Evolutionary conservation across 2,113 vertebrate genomes (phyloP).

Genomic region (Megaceryle torquata): DNA sequence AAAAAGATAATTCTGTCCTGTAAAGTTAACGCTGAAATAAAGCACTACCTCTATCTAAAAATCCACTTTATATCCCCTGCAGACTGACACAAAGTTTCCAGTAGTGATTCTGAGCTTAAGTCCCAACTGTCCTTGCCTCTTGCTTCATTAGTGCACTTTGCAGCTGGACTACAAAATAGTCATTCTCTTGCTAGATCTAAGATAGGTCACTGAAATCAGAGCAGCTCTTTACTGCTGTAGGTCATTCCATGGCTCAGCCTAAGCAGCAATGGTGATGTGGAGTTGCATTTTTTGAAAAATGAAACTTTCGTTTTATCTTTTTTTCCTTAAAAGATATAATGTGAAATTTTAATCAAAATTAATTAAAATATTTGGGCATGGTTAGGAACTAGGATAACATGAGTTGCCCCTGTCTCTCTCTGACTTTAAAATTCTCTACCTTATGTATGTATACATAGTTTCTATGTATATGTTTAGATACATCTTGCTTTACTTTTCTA

Average conservation of each 20-base stretch:
- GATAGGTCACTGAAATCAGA: background rate
- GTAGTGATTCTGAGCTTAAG: background rate
- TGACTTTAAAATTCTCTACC: background rate
- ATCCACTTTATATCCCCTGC: background rate
- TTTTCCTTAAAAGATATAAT: background rate
- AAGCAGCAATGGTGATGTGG: background rate
- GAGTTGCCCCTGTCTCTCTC: background rate
- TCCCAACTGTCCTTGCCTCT: background rate
- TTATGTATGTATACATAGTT: background rate
- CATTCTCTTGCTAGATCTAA: background rate
- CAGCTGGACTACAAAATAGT: background rate
- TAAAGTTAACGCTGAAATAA: background rate
- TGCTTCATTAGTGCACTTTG: background rate
- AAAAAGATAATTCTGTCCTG: slow-evolving; percentile 2
- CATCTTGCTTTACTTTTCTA: background rate
- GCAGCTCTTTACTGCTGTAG: background rate
- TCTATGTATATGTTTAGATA: background rate
- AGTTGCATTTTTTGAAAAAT: background rate
- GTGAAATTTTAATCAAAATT: background rate
- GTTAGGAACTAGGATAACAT: background rate
- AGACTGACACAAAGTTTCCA: background rate
- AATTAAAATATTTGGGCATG: background rate
- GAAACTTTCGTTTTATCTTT: background rate
- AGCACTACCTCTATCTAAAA: slow-evolving; percentile 7
- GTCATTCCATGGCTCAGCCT: background rate